Evolutionary conservation across 2,888 invertebrate genomes (phyloP).

Genomic region (Eumerus sabulonum): DNA sequence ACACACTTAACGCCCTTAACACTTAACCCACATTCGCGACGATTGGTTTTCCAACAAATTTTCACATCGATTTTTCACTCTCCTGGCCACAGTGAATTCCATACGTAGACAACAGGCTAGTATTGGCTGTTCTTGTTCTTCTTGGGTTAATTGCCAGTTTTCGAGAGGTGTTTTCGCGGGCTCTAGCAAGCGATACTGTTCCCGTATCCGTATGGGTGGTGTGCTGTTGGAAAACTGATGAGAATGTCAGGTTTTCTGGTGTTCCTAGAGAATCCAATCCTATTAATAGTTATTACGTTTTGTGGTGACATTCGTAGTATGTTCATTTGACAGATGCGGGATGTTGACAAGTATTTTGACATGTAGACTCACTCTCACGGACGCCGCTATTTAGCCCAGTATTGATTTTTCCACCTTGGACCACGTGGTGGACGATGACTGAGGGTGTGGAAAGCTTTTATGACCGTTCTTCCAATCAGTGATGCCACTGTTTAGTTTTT

Average conservation of each 20-base stretch:
- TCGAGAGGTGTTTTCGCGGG: slow-evolving; percentile 19
- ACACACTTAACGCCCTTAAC: slow-evolving; percentile 17
- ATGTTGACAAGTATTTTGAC: slow-evolving; percentile 25
- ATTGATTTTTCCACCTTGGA: slow-evolving; percentile 56
- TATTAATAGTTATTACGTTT: slow-evolving; percentile 50
- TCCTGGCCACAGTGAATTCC: slow-evolving; percentile 39
- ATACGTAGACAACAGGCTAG: slow-evolving; percentile 2
- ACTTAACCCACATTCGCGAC: slow-evolving; percentile 1
- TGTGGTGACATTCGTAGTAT: slow-evolving; percentile 44
- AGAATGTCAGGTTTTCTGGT: slow-evolving; percentile 35
- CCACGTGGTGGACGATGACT: slow-evolving; percentile 50
- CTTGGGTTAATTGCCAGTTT: slow-evolving; percentile 36
- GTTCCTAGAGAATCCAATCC: background rate
- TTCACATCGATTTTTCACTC: slow-evolving; percentile 64
- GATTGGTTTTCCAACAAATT: background rate
- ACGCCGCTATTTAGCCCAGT: slow-evolving; percentile 60
- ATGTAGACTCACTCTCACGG: no score
- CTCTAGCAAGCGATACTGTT: background rate
- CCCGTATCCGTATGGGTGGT: slow-evolving; percentile 54
- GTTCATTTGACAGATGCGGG: slow-evolving; percentile 1
- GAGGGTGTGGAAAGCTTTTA: background rate
- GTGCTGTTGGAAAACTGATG: slow-evolving; percentile 58
- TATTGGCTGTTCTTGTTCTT: slow-evolving; percentile 28
- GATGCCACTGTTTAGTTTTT: background rate
- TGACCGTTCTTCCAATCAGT: background rate